Base-by-base conservation (phyloP, 2,113 vertebrate genomes). In the Campylomormyrus tamandua region DNA sequence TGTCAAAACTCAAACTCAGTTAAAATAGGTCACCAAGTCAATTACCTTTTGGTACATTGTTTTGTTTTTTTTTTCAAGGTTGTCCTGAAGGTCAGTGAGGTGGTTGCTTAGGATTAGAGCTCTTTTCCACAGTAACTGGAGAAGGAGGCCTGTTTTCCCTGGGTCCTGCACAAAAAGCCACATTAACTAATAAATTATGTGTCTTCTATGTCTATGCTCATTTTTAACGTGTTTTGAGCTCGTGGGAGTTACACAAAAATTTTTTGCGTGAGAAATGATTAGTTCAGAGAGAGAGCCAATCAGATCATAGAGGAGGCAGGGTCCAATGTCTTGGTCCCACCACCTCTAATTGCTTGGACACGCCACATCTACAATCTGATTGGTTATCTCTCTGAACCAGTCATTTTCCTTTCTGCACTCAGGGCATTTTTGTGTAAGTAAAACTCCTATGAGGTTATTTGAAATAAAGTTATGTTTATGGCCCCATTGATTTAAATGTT, bases 41-140 rank as follows among this genome's bases (percentile, higher is more conserved):
- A 95, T 95, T 94, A 95, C 92, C 91, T 91, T 93, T 94, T 42
- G 93, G 94, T 94, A 93, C 94, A 94, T 94, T 94, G 93, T 94
- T 92, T 94, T 94, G 93, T 96, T 96, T 95, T 93, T 27, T 92
- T 91, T 93, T 91, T 92, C 91, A 92, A 91, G 90, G 91, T 93
- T 94, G 93, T 93, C 92, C n/a, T 83, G 94, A 95, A 95, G 93
- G 94, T 93, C 94, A 94, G 94, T 89, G 93, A 92, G 93, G 94
- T 93, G 93, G 93, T 93, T 92, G 93, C 94, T 93, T 93, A 94
- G 93, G 93, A 94, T 93, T 94, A 92, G 92, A 94, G 92, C 90
- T 92, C 77, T 92, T 92, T 93, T 92, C 92, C 92, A 88, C 91
- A 93, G 92, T 93, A 92, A 13, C 49, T 45, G 17, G 89, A 19